Evolutionary conservation across 2,113 vertebrate genomes (phyloP).

Genomic region (Anoura caudifer): DNA sequence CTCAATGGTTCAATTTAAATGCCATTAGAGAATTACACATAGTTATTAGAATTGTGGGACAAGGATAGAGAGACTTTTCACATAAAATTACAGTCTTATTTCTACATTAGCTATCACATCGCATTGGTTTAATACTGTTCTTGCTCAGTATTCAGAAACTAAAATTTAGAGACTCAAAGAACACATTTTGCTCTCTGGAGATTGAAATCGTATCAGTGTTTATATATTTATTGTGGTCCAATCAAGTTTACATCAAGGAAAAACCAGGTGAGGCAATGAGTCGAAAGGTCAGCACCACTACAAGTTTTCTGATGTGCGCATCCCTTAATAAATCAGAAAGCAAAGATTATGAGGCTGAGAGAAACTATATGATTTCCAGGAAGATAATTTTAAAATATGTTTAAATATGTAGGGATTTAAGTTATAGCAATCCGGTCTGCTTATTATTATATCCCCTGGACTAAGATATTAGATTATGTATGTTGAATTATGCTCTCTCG

Average conservation of each 20-base stretch:
- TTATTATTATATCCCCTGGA: not conserved
- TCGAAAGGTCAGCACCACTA: not conserved
- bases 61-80: not conserved
- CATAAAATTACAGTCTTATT: not conserved
- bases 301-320: not conserved
- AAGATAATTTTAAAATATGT: not conserved
- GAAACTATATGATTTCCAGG: not conserved
- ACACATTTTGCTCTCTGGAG: not conserved
- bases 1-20: slow-evolving; percentile 16
- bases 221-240: not conserved
- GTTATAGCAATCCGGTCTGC: not conserved
- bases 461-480: not conserved
- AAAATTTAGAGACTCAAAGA: not conserved
- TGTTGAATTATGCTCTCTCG: not conserved
- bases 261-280: not conserved
- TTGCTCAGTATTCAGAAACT: not conserved
- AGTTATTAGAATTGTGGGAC: not conserved
- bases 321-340: not conserved
- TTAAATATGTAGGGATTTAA: not conserved
- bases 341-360: not conserved
- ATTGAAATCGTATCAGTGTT: not conserved
- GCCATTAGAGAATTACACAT: not conserved
- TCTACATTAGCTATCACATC: not conserved
- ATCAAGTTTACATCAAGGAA: not conserved
- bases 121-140: not conserved